Evolutionary conservation across 2,888 invertebrate genomes (phyloP), one percentile per base, ranked within the genome.

Genomic region (Andrena minutula): DNA sequence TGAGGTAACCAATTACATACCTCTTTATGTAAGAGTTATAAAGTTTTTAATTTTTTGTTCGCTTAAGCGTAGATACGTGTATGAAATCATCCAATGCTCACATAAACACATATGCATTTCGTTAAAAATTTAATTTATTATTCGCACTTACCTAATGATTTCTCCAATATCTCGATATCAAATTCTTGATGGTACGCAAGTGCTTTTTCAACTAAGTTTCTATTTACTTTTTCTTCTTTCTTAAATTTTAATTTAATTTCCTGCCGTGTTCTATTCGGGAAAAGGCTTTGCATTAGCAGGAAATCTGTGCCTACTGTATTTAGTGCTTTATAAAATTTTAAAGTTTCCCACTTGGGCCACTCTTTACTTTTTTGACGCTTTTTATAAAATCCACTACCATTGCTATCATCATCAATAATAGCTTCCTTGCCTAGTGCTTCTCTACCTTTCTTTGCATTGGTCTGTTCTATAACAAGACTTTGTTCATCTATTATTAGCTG

Each of bases 211-310:
- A 98, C 95, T 76, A 97, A 95, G 2, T 94, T 93, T n/a, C 95
- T 94, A 94, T 98, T 98, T 0, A 95, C 93, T 91, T 96, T 95
- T 92, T 99, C 99, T 93, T 99, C 99, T 89, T 97, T 97, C 92
- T 98, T 98, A 92, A 98, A 99, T 94, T 99, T 99, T 41, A 97
- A 94, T 94, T 99, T 99, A 10, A 99, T 94, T 90, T 99, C 98
- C 73, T 96, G 94, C 16, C 99, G 94, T 0, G 96, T 96, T 79
- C 99, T 95, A 58, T 96, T 96, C 0, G 98, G 97, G 94, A 99
- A 98, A 58, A 98, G 94, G 68, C 96, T 95, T 80, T 96, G 95
- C 98, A 99, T 99, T 70, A 98, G 94, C 5, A 97, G 96, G 94
- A 99, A 99, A 95, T 99, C 99, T 0, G 99, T 98, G 0, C 99